Base-by-base conservation (phyloP, 1,140 invertebrate species). In the Phortica variegata region DNA sequence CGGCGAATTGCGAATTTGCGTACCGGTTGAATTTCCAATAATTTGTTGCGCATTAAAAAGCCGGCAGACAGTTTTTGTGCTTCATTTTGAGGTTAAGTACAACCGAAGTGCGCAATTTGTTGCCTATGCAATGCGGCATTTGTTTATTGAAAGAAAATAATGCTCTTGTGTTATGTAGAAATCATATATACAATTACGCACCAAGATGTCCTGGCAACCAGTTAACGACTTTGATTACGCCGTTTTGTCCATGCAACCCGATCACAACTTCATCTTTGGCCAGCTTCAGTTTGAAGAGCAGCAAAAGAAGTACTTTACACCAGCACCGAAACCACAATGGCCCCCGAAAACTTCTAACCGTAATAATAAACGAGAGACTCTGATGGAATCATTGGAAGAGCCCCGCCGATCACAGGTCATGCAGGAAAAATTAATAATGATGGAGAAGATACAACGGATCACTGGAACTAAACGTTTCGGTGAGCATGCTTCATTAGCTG, bases 161-260 rank as follows among this genome's bases (percentile, higher is more conserved):
- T n/a, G n/a, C n/a, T n/a, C n/a, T n/a, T n/a, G n/a, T n/a, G n/a
- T n/a, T n/a, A n/a, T n/a, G n/a, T n/a, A n/a, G n/a, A n/a, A n/a
- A n/a, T n/a, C n/a, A n/a, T n/a, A n/a, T n/a, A n/a, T n/a, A n/a
- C n/a, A n/a, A n/a, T n/a, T n/a, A n/a, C n/a, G n/a, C 13, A 15
- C n/a, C 19, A 32, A 10, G 1, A 52, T 52, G 50, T 15, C 50
- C 18, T 73, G 70, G 70, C 53, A 43, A 13, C 70, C 70, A 9
- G 47, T 49, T 10, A 58, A 52, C 1, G 52, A 47, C n/a, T 73
- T 73, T 38, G 70, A 73, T 43, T 51, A 73, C 13, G 69, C 73
- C 20, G 52, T 73, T 18, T 47, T 73, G 13, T 41, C 51, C n/a
- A 36, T 63, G 21, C 56, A 73, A 16, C 52, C 61, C 0, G 42